Conservation (phyloP, 2,888 invertebrate genomes). For the Deroplatys truncata region DNA sequence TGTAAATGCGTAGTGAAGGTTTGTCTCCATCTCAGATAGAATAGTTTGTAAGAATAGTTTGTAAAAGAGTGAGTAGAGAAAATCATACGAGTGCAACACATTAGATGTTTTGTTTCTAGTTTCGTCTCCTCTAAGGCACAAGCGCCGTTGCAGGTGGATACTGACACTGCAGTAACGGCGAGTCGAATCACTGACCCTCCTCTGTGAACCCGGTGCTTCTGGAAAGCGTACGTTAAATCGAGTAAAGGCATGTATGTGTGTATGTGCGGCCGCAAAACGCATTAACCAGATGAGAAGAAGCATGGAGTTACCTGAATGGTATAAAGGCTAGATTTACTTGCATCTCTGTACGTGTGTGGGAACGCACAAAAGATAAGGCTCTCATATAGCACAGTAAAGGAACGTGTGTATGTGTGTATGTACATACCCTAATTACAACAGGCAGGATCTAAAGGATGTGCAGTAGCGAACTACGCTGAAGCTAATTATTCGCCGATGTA, state of each 20-base stretch:
- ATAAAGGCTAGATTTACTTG: neutral
- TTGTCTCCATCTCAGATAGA: too few relatives aligned
- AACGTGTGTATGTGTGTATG: neutral
- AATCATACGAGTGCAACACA: too few relatives aligned
- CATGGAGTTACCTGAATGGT: conserved; percentile 3
- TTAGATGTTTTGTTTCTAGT: too few relatives aligned
- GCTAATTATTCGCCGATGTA: conserved; percentile 19
- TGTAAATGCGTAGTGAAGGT: too few relatives aligned
- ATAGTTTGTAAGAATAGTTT: too few relatives aligned
- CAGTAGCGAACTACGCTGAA: neutral
- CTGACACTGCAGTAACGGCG: too few relatives aligned
- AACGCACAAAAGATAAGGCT: neutral
- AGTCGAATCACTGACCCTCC: neutral
- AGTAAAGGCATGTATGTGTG: neutral
- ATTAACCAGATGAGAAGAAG: conserved; percentile 11
- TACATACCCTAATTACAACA: neutral
- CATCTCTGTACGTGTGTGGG: neutral
- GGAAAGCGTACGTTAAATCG: neutral
- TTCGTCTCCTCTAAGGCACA: too few relatives aligned
- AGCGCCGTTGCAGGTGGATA: too few relatives aligned
- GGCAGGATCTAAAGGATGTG: neutral
- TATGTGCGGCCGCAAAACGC: neutral
- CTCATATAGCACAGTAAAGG: neutral
- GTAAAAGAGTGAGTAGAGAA: too few relatives aligned
- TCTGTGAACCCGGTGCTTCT: neutral